phyloP scores from a whole-genome alignment of 1,140 invertebrate genomes.

The Mya arenaria region DNA sequence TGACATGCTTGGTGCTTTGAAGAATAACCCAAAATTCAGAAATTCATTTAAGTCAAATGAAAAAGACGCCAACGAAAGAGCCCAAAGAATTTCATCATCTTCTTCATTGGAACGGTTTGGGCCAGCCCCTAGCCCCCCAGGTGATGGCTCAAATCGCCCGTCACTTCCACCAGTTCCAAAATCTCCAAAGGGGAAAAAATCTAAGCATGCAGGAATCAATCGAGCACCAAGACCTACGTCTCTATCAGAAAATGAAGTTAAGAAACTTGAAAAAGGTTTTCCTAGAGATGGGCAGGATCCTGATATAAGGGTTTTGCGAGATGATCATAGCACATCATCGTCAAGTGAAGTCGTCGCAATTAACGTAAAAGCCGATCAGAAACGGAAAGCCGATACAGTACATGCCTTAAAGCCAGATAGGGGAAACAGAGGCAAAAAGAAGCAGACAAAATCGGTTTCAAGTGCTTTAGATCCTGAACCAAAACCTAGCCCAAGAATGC shows the following conservation, averaged over 20 bases:
- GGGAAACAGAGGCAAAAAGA: slow-evolving; percentile 31
- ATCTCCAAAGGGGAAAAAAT: slow-evolving; percentile 30
- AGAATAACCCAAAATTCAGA: slow-evolving; percentile 60
- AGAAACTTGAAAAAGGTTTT: slow-evolving; percentile 42
- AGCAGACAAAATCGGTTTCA: slow-evolving; percentile 48
- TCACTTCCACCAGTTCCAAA: slow-evolving; percentile 55
- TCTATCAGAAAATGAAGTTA: slow-evolving; percentile 59
- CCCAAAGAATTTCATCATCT: slow-evolving; percentile 56
- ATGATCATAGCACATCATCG: slow-evolving; percentile 31
- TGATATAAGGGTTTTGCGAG: slow-evolving; percentile 20
- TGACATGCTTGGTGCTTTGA: slow-evolving; percentile 58
- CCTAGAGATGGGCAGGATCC: slow-evolving; percentile 5
- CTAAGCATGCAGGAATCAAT: slow-evolving; percentile 58
- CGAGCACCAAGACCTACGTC: slow-evolving; percentile 55
- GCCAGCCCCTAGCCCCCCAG: slow-evolving; percentile 26
- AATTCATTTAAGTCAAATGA: slow-evolving; percentile 61
- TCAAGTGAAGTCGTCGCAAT: slow-evolving; percentile 57
- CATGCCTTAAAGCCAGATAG: slow-evolving; percentile 62
- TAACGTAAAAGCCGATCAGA: not conserved
- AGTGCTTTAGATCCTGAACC: slow-evolving; percentile 39
- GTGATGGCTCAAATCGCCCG: slow-evolving; percentile 32
- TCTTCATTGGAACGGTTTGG: slow-evolving; percentile 43
- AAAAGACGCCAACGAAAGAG: slow-evolving; percentile 62
- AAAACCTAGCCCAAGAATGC: not conserved
- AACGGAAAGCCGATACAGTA: slow-evolving; percentile 52